phyloP scores from a whole-genome alignment of 2,113 vertebrate genomes.

The Taxidea taxus region DNA sequence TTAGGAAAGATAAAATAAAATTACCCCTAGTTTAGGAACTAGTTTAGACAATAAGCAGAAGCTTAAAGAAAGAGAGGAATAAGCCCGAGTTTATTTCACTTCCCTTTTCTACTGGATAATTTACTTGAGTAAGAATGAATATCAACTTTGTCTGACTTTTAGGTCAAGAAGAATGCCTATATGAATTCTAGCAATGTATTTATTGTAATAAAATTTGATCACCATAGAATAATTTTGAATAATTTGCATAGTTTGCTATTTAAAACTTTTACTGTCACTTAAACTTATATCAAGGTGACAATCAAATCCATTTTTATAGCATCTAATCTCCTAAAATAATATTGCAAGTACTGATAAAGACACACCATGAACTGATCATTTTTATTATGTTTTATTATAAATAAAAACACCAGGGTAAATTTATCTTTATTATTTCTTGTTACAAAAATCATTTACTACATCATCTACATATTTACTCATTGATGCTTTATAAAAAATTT shows the following conservation, averaged over 20 bases:
- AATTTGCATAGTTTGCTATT: background rate
- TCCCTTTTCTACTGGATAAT: background rate
- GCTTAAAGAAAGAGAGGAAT: background rate
- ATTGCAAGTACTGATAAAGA: background rate
- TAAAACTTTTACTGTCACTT: background rate
- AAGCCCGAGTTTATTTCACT: background rate
- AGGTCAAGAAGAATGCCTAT: background rate
- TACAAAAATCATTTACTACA: background rate
- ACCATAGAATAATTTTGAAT: background rate
- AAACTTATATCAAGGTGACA: background rate
- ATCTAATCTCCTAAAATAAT: background rate
- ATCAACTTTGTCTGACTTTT: background rate
- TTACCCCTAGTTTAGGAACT: background rate
- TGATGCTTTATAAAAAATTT: background rate
- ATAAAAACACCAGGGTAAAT: background rate
- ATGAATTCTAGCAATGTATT: background rate
- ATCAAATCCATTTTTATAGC: background rate
- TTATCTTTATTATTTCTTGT: background rate
- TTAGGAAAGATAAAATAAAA: slow-evolving; percentile 12
- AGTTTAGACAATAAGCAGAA: background rate
- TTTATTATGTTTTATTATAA: background rate
- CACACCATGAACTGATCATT: background rate
- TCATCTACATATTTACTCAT: background rate
- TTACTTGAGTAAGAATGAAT: background rate
- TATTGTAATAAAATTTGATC: background rate